Percentiles rank a stretch among this genome's conserved stretches.
Conservation (phyloP, 2,888 invertebrate genomes). For the Stenodera caucasica region DNA sequence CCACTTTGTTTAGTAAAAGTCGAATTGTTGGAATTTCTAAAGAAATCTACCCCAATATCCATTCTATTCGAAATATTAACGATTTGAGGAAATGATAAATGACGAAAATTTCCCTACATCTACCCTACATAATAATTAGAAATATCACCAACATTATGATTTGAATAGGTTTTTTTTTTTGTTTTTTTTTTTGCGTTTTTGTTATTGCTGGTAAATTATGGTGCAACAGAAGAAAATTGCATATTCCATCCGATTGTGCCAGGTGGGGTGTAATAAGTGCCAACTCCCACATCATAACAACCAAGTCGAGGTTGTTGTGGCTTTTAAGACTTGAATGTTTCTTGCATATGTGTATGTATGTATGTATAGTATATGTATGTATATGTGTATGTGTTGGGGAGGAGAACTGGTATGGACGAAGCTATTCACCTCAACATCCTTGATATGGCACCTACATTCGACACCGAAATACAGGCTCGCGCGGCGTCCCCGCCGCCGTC, state of each 20-base stretch:
- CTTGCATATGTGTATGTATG: neutral
- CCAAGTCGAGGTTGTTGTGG: neutral
- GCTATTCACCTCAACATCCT: constrained; percentile 48
- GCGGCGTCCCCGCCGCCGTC: neutral
- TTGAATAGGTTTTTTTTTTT: too few species aligned
- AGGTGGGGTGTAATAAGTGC: constrained; percentile 5
- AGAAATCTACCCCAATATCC: neutral
- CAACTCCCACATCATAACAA: constrained; percentile 1
- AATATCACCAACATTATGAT: too few species aligned
- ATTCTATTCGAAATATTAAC: too few species aligned
- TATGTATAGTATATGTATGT: neutral
- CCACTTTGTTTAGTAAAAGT: neutral
- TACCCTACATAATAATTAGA: too few species aligned
- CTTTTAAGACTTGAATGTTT: neutral
- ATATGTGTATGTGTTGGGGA: constrained; percentile 10
- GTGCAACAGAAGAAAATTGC: neutral
- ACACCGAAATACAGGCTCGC: constrained; percentile 38
- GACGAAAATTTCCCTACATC: too few species aligned
- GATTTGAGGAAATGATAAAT: too few species aligned
- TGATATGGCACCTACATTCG: constrained; percentile 48
- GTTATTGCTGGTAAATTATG: too few species aligned
- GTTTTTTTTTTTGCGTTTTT: too few species aligned
- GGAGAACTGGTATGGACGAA: constrained; percentile 27
- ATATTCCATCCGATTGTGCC: neutral
- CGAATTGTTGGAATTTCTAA: neutral